phyloP scores from a whole-genome alignment of 1,140 invertebrate genomes.

The Tachypleus tridentatus region DNA sequence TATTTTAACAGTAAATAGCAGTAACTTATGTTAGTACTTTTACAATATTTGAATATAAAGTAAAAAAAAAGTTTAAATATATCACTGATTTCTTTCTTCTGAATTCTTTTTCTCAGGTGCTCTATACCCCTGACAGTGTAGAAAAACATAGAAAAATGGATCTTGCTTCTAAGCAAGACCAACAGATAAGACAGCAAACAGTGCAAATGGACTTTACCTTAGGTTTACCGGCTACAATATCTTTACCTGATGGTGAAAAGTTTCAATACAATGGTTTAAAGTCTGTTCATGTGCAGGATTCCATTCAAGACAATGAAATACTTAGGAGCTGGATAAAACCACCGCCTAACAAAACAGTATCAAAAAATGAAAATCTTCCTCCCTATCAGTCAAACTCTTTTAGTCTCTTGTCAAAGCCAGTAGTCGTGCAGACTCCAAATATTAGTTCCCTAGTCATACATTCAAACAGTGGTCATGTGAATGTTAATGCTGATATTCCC shows the following conservation, averaged over 20 bases:
- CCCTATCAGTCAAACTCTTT: slow-evolving; percentile 48
- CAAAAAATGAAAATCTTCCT: slow-evolving; percentile 51
- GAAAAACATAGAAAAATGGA: slow-evolving; percentile 43
- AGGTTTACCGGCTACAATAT: slow-evolving; percentile 50
- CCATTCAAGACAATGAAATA: slow-evolving; percentile 51
- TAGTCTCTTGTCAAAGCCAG: slow-evolving; percentile 30
- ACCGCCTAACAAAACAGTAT: slow-evolving; percentile 55
- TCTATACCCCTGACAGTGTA: slow-evolving; percentile 35
- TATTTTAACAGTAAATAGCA: too few species aligned
- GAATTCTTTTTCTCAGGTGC: slow-evolving; percentile 37
- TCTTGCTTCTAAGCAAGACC: slow-evolving; percentile 41
- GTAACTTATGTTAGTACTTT: too few species aligned
- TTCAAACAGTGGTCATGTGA: slow-evolving; percentile 2
- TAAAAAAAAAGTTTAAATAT: too few species aligned
- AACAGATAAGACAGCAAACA: slow-evolving; percentile 43
- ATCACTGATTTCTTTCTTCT: too few species aligned
- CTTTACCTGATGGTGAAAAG: slow-evolving; percentile 56
- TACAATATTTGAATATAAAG: too few species aligned
- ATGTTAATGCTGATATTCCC: too few species aligned
- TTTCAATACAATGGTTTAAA: slow-evolving; percentile 46
- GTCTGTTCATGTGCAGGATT: slow-evolving; percentile 47
- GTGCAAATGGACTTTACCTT: slow-evolving; percentile 48
- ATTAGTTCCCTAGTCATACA: slow-evolving; percentile 21
- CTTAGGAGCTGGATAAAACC: slow-evolving; percentile 54
- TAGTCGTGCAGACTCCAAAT: background rate